Conservation (phyloP, 2,113 vertebrate genomes). For the Anolis sagrei region DNA sequence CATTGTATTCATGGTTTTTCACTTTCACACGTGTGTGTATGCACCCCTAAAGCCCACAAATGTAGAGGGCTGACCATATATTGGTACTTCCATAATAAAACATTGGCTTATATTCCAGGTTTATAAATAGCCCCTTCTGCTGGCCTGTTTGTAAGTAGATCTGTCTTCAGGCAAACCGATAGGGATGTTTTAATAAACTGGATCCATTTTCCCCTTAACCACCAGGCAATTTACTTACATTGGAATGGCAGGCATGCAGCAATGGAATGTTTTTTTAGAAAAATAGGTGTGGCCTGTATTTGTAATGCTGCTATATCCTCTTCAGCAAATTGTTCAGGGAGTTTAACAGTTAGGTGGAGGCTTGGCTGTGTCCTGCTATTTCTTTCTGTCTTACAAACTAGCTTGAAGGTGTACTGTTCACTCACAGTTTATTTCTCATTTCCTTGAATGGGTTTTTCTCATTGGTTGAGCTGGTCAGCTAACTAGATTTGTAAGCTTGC, state of each 20-base stretch:
- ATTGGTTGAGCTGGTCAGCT: not conserved
- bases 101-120: not conserved
- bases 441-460: not conserved
- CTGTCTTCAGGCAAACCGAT: not conserved
- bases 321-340: slow-evolving; percentile 2
- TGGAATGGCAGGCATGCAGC: not conserved
- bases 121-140: not conserved
- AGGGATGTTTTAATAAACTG: not conserved
- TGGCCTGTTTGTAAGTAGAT: not conserved
- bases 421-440: not conserved
- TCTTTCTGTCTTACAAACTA: slow-evolving; percentile 9
- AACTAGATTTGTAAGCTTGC: too few species aligned
- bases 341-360: not conserved
- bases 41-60: too few species aligned
- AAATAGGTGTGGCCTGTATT: not conserved
- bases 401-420: fast-evolving
- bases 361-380: too few species aligned
- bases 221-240: not conserved
- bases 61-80: too few species aligned
- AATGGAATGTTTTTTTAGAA: not conserved
- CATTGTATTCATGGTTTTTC: too few species aligned
- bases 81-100: too few species aligned
- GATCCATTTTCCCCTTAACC: not conserved
- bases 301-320: not conserved
- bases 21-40: too few species aligned